Conservation (phyloP, 2,797 vertebrate genomes). For the Phrynocephalus forsythii region DNA sequence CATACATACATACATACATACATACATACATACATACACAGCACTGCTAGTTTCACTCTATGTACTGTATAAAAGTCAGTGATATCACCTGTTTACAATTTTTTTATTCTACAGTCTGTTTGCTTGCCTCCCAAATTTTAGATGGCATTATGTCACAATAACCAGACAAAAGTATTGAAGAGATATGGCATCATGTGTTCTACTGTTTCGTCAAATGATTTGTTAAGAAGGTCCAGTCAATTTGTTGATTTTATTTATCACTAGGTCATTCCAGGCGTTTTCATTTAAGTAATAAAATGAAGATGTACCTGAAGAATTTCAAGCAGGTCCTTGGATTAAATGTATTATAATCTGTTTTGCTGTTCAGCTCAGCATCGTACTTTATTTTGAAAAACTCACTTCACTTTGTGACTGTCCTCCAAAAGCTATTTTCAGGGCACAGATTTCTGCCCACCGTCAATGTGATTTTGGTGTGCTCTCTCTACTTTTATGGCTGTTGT, state of each 20-base stretch:
- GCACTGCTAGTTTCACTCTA: not conserved
- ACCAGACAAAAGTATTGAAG: not conserved
- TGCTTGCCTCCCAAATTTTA: not conserved
- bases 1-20: too few species aligned
- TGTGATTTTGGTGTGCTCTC: too few species aligned
- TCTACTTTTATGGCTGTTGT: not conserved
- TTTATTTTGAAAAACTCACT: too few species aligned
- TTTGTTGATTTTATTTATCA: not conserved
- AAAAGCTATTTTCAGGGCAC: not conserved
- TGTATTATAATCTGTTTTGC: not conserved
- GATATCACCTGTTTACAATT: not conserved
- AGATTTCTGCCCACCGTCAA: not conserved
- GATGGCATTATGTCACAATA: not conserved
- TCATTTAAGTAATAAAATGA: not conserved
- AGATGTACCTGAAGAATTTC: too few species aligned
- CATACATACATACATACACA: too few species aligned
- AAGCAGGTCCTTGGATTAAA: not conserved
- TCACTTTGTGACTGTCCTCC: too few species aligned
- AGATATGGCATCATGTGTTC: not conserved
- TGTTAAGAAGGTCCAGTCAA: not conserved
- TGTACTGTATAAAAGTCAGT: not conserved
- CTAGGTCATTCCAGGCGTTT: not conserved
- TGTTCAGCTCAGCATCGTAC: not conserved
- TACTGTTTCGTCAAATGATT: not conserved
- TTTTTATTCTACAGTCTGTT: not conserved